phyloP scores from a whole-genome alignment of 1,140 invertebrate species.

The Ips typographus region DNA sequence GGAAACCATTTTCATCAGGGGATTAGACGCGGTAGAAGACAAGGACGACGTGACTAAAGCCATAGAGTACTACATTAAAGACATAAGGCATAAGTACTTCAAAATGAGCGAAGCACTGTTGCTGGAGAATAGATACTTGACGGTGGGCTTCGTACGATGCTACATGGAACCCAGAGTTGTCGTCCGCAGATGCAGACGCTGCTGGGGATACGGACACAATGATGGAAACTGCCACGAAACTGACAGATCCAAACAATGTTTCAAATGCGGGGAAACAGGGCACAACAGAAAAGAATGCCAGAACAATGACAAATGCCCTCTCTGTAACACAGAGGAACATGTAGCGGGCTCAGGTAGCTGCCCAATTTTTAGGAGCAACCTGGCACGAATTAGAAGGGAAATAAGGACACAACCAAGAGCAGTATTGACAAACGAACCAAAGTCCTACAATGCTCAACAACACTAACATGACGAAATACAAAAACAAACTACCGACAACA shows the following conservation, averaged over 20 bases:
- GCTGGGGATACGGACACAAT: not conserved
- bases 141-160: not conserved
- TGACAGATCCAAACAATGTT: slow-evolving; percentile 5
- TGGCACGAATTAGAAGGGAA: slow-evolving; percentile 19
- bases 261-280: slow-evolving; percentile 40
- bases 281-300: slow-evolving; percentile 13
- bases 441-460: too few relatives aligned
- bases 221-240: not conserved
- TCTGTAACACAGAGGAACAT: slow-evolving; percentile 37
- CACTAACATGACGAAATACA: too few relatives aligned
- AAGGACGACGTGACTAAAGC: too few relatives aligned
- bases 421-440: too few relatives aligned
- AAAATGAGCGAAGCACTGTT: too few relatives aligned
- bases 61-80: too few relatives aligned
- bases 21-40: too few relatives aligned
- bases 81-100: too few relatives aligned
- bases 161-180: not conserved
- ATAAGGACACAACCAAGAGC: not conserved
- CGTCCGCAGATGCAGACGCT: not conserved
- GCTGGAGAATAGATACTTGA: not conserved
- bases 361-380: slow-evolving; percentile 32
- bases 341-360: slow-evolving; percentile 48
- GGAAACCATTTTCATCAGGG: too few relatives aligned
- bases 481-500: too few relatives aligned
- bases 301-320: not conserved